These are phyloP conservation scores for Dallia pectoralis DNA, from an alignment of 2,797 vertebrate species.

Conservation along the genomic window DNA sequence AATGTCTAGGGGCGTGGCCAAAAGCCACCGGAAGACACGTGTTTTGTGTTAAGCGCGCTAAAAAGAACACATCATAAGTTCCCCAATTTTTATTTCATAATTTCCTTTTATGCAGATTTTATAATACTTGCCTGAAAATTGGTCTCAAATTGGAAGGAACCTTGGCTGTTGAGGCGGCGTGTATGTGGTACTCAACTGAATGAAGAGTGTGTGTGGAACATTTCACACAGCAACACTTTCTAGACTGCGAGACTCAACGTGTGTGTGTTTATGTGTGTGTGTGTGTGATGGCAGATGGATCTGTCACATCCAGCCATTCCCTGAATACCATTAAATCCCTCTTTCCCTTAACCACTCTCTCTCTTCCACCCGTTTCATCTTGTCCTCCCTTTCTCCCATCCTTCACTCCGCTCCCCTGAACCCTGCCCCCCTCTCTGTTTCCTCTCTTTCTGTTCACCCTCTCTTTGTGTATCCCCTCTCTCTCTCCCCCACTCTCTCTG, in stretches of 20 bases:
- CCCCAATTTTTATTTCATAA: no score
- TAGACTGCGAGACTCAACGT: not conserved
- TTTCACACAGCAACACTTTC: not conserved
- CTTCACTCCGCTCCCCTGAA: no score
- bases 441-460: not conserved
- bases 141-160: no score
- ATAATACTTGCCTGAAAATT: no score
- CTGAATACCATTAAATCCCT: not conserved
- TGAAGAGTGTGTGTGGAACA: not conserved
- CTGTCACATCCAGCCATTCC: conserved; percentile 1
- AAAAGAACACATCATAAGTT: no score
- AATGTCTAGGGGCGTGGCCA: no score
- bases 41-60: no score
- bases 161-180: not conserved
- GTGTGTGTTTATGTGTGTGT: not conserved
- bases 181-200: not conserved
- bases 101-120: no score
- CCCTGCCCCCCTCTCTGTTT: no score
- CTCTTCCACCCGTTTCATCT: not conserved
- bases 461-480: not conserved
- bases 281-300: not conserved
- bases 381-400: not conserved
- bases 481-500: not conserved
- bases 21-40: no score
- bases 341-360: not conserved